phyloP scores from a whole-genome alignment of 2,113 vertebrate genomes.

The Phalacrocorax carbo region DNA sequence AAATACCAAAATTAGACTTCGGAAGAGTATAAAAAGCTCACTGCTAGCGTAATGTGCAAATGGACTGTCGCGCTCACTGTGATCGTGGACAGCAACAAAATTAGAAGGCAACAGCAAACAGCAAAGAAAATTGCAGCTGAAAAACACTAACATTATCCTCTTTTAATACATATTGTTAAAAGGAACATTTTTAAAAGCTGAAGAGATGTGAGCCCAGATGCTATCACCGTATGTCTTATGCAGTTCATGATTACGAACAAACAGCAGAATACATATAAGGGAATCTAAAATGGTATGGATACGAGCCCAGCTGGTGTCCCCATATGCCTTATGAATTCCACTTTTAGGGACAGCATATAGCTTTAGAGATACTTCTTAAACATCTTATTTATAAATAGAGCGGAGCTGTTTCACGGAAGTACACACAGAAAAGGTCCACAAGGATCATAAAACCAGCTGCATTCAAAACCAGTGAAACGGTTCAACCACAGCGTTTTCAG shows the following conservation, averaged over 20 bases:
- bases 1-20: conserved; percentile 13
- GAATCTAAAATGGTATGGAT: conserved; percentile 42
- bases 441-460: not conserved
- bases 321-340: conserved; percentile 56
- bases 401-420: not conserved
- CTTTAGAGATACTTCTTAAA: not conserved
- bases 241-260: conserved; percentile 47
- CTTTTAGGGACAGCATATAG: conserved; percentile 50
- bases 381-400: conserved; percentile 29
- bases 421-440: not conserved
- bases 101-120: conserved; percentile 11
- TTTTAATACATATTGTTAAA: conserved; percentile 51
- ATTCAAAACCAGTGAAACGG: not conserved
- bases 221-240: conserved; percentile 25
- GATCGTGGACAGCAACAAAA: conserved; percentile 36
- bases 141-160: conserved; percentile 21
- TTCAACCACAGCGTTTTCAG: not conserved
- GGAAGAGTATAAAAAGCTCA: conserved; percentile 1
- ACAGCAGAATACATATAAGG: conserved; percentile 32
- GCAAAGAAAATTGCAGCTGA: conserved; percentile 11
- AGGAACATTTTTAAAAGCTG: conserved; percentile 38
- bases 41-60: conserved; percentile 1
- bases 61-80: not conserved
- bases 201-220: conserved; percentile 43
- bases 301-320: conserved; percentile 65